Evolutionary conservation across 1,140 invertebrate species (phyloP), one percentile per base, ranked within the genome.

Genomic region (Olivierus martensii): DNA sequence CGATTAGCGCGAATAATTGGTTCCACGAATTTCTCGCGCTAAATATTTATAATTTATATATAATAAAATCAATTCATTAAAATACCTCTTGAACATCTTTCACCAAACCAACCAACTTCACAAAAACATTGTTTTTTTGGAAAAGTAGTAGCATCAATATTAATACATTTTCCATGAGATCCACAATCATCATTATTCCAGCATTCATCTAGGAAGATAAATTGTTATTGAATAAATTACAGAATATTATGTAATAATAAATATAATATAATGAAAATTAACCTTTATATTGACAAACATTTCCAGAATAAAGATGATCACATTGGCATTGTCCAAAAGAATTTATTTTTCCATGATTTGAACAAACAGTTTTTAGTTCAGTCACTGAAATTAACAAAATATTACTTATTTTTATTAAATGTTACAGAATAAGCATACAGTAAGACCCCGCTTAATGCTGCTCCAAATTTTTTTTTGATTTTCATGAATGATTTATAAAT

Each of bases 61-160:
- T 19, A 15, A 57, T 56, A n/a, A 46, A 38, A 15, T n/a, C n/a
- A n/a, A n/a, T n/a, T n/a, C n/a, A n/a, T n/a, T n/a, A 41, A 50
- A 51, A 45, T 61, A 73, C 72, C 58, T 60, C 63, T 66, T 46
- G 66, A 53, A 59, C 74, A 77, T 10, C 62, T 58, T 22, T 56
- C 53, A 10, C 73, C 72, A 64, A 83, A 89, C 79, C 84, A 91
- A 14, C 89, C 88, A 18, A 77, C 72, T 55, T 86, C 79, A 65
- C 90, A 96, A 67, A 87, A 95, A 67, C 91, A 96, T 61, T 87
- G 83, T 58, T 79, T 80, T 22, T 77, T 79, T 0, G 90, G 89
- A 19, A 83, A 73, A 9, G 81, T 81, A 0, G 84, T 88, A 1
- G 85, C 78, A 36, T 80, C 75, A 12, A 84, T 71, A 65, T 89